Evolutionary conservation across 2,888 invertebrate genomes (phyloP), one percentile per base, ranked within the genome.

Genomic region (Volucella bombylans): DNA sequence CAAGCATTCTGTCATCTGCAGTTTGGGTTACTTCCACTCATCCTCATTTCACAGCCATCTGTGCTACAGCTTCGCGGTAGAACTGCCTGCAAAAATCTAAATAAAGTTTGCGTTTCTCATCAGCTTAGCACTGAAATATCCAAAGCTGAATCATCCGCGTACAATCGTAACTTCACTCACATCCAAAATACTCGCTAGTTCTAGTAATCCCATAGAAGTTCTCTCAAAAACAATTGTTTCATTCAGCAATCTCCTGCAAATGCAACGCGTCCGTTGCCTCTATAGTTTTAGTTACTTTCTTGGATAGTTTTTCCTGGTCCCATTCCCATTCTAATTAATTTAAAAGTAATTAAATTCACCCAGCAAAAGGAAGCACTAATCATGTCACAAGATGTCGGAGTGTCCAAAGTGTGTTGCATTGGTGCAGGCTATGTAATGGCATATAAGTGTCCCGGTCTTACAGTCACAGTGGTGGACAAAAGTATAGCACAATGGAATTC

Each of bases 381-480:
- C 47, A 80, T 81, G 85, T 85, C 85, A 49, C 67, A 85, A 81
- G 65, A 54, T 31, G 15, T 71, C 10, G 94, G 94, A 87, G 95
- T 97, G 69, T 94, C 95, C 90, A 97, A 96, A 90, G 97, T 99
- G 88, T 99, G 99, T 90, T 99, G 99, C 89, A 95, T 99, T 88
- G 99, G 99, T 10, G 99, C 99, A 52, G 99, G 99, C 0, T 99
- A 99, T 92, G 97, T 99, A 15, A 99, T 99, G 87, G 99, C 99
- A 0, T 92, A 96, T 76, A 99, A 98, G 93, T 99, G 99, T 91
- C 98, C 99, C 0, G 94, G 98, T 89, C 97, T 99, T 71, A 94
- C 93, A 88, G 98, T 99, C 2, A 99, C 98, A 2, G 99, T 99
- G 0, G 98, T 98, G 50, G 99, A 99, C 92, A 96, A 97, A 90